Evolutionary conservation across 2,888 invertebrate genomes (phyloP).

Genomic region (Julus scandinavius): DNA sequence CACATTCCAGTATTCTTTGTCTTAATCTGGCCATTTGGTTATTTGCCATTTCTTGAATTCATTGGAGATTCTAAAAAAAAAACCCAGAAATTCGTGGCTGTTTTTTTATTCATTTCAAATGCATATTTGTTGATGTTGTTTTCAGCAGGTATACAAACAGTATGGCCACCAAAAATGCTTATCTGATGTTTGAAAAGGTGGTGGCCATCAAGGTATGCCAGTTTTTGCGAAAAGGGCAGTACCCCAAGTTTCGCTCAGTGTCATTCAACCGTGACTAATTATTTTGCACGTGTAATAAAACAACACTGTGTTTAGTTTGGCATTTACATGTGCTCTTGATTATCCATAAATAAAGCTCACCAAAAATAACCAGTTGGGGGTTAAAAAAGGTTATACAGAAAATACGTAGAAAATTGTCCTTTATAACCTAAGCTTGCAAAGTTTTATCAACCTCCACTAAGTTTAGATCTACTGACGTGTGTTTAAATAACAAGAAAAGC

Average conservation of each 20-base stretch:
- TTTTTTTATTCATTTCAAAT: too few relatives aligned
- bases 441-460: too few relatives aligned
- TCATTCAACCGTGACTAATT: constrained; percentile 24
- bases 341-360: background rate
- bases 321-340: background rate
- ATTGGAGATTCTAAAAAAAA: too few relatives aligned
- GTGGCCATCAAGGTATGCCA: constrained; percentile 2
- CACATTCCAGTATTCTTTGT: too few relatives aligned
- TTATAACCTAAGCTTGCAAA: too few relatives aligned
- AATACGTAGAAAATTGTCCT: background rate
- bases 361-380: background rate
- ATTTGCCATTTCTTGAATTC: too few relatives aligned
- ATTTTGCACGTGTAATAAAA: constrained; percentile 15
- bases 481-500: too few relatives aligned
- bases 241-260: background rate
- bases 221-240: constrained; percentile 24
- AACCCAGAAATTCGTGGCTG: too few relatives aligned
- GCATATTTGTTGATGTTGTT: too few relatives aligned
- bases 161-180: background rate
- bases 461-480: too few relatives aligned
- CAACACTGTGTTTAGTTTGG: constrained; percentile 9
- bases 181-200: background rate
- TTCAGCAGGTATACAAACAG: too few relatives aligned
- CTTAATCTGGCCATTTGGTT: too few relatives aligned
- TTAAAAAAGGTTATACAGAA: background rate